A percentile compares a stretch with the other conserved stretches of the same genome.
These are phyloP conservation scores for Hipparchia semele DNA, from an alignment of 2,888 invertebrate genomes.

Conservation along the genomic window DNA sequence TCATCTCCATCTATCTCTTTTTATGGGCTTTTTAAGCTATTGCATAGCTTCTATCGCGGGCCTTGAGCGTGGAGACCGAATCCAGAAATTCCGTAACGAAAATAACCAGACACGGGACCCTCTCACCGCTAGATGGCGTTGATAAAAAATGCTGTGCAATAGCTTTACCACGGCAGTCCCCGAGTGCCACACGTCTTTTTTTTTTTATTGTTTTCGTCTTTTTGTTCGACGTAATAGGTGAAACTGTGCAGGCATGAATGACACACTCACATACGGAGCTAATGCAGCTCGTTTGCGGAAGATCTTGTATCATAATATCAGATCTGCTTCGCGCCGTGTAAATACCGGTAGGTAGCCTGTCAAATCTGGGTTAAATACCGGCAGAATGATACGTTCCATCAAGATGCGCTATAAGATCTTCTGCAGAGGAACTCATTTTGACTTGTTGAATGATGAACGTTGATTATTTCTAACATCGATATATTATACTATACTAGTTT, in stretches of 20 bases:
- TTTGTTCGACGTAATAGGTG: too few relatives aligned
- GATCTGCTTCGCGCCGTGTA: slow-evolving; percentile 5
- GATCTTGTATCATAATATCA: slow-evolving; percentile 5
- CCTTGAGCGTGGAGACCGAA: too few relatives aligned
- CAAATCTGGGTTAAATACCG: slow-evolving; percentile 9
- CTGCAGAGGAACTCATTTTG: background rate
- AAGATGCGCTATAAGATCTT: background rate
- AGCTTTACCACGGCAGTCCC: too few relatives aligned
- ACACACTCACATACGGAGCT: slow-evolving; percentile 1
- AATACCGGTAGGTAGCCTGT: background rate
- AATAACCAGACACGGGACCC: too few relatives aligned
- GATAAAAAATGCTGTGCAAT: too few relatives aligned
- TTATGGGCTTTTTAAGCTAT: too few relatives aligned
- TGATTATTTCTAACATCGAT: background rate
- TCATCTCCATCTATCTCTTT: too few relatives aligned
- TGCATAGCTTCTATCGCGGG: too few relatives aligned
- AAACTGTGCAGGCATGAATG: background rate
- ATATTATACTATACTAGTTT: background rate
- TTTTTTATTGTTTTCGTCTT: too few relatives aligned
- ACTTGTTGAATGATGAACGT: background rate
- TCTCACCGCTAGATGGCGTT: too few relatives aligned
- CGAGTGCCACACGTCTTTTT: too few relatives aligned
- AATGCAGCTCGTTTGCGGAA: background rate
- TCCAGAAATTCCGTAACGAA: too few relatives aligned
- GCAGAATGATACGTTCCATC: background rate